Evolutionary conservation across 2,888 invertebrate species (phyloP), one percentile per base, ranked within the genome.

Genomic region (Platerodrilus igneus): DNA sequence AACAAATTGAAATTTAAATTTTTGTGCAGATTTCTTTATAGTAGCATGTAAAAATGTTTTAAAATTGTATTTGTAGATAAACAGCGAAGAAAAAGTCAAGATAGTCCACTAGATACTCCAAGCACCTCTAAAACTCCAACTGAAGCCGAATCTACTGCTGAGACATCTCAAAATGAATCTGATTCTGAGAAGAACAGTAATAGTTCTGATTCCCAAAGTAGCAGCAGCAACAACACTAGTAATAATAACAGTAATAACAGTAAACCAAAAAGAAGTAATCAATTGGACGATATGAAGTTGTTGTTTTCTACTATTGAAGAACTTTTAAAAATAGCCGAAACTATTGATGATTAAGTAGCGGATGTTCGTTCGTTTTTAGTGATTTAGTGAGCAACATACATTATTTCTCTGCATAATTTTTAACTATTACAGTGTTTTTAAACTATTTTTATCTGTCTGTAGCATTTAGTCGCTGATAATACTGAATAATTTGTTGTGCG

Each of bases 281-380:
- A 61, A 30, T 45, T 64, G 41, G 60, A 60, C 34, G 57, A 66
- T 50, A 48, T 68, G 14, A 46, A 46, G 17, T 51, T 67, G 35
- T 53, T 68, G 41, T 63, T 62, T 41, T 58, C 61, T 43, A 62
- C 65, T 38, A 62, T 69, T 43, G 63, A 59, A 36, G 68, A 68
- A 56, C 58, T 69, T 45, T 56, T 66, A 37, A 59, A 57, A 50
- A 59, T 68, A 45, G 60, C 67, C 35, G 63, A 67, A 48, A 66
- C 65, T 50, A 62, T 14, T 28, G 10, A 28, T 15, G 27, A 29
- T 5, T 22, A 33, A 27, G 15, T 28, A 9, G 31, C 14, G 33
- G 18, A n/a, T n/a, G n/a, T n/a, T n/a, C n/a, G n/a, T n/a, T n/a
- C n/a, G n/a, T 26, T 31, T 38, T 32, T 27, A 26, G 17, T 26